A percentile compares a stretch with the other conserved stretches of the same genome.
These are phyloP conservation scores for Myotis myotis DNA, from an alignment of 2,797 vertebrate genomes.

Conservation along the genomic window DNA sequence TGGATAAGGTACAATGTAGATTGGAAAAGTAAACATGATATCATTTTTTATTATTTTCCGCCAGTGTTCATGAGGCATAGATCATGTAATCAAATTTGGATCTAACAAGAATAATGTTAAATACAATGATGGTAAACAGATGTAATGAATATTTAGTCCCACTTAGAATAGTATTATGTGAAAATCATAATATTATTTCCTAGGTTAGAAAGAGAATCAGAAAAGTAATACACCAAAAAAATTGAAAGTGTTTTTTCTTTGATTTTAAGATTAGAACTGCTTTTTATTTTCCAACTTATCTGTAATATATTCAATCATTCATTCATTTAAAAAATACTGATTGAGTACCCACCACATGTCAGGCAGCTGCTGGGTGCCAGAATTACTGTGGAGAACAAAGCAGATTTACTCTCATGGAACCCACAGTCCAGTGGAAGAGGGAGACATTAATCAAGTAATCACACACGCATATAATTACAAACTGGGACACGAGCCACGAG, in stretches of 20 bases:
- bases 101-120: slow-evolving; percentile 5
- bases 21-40: neutral
- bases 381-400: neutral
- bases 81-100: neutral
- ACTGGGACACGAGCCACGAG: neutral
- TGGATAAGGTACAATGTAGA: neutral
- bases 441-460: neutral
- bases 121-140: slow-evolving; percentile 8
- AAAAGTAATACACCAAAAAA: neutral
- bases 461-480: neutral
- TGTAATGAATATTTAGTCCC: neutral
- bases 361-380: neutral
- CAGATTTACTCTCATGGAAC: neutral
- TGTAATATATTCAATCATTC: neutral
- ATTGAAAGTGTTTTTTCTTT: neutral
- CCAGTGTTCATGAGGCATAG: neutral
- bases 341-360: neutral
- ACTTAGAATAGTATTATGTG: neutral
- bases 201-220: neutral
- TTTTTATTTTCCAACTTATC: neutral
- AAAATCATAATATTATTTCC: neutral
- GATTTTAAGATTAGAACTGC: neutral
- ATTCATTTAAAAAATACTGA: neutral
- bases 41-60: neutral
- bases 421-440: neutral